A percentile compares a stretch with the other conserved stretches of the same genome.
Evolutionary conservation across 2,797 vertebrate genomes (phyloP).

Genomic region (Cyprinella venusta): DNA sequence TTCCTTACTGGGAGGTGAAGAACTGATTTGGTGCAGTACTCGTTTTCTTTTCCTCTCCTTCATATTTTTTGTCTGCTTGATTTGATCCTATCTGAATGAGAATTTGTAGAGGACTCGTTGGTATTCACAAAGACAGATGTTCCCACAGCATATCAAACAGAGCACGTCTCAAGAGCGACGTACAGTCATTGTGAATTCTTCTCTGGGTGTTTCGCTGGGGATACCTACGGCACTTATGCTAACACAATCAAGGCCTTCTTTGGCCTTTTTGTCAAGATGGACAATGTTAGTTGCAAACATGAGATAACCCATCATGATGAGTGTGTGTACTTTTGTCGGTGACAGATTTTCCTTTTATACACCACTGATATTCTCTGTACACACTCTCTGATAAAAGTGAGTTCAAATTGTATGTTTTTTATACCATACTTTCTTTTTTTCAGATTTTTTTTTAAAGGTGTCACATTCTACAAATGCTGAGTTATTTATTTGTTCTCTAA

Average conservation of each 20-base stretch:
- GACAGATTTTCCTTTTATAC: not conserved
- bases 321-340: slow-evolving; percentile 17
- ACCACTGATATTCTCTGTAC: not conserved
- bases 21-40: slow-evolving; percentile 42
- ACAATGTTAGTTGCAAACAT: slow-evolving; percentile 22
- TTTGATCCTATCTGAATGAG: slow-evolving; percentile 57
- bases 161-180: slow-evolving; percentile 45
- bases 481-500: not conserved
- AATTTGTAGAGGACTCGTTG: slow-evolving; percentile 54
- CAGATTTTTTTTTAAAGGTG: no score
- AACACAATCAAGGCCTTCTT: slow-evolving; percentile 44
- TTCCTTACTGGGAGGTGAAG: slow-evolving; percentile 51
- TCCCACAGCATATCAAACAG: slow-evolving; percentile 46
- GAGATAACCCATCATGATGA: slow-evolving; percentile 34
- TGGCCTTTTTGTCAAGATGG: slow-evolving; percentile 39
- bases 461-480: no score
- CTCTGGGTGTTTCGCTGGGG: slow-evolving; percentile 39
- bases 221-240: slow-evolving; percentile 42
- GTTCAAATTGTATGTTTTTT: not conserved
- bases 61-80: slow-evolving; percentile 42
- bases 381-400: slow-evolving; percentile 8
- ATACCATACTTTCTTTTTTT: not conserved
- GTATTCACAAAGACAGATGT: slow-evolving; percentile 49
- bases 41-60: slow-evolving; percentile 24
- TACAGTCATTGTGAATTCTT: slow-evolving; percentile 47